Evolutionary conservation across 2,113 vertebrate genomes (phyloP).

Genomic region (Fukomys damarensis): DNA sequence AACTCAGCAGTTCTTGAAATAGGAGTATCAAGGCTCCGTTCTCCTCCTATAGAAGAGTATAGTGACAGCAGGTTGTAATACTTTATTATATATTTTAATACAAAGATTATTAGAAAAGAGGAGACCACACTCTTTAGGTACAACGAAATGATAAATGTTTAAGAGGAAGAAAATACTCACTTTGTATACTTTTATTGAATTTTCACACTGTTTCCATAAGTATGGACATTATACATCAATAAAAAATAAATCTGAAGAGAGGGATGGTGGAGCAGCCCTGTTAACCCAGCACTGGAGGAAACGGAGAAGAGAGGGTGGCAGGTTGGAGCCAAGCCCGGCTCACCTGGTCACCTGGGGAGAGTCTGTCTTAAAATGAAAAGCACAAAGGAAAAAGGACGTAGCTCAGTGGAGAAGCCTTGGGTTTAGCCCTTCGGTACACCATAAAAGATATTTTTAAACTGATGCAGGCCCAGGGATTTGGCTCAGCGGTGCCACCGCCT

Average conservation of each 20-base stretch:
- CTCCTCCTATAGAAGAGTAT: background rate
- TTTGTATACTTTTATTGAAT: no score
- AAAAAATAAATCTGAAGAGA: background rate
- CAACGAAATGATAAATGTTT: background rate
- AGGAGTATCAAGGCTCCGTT: rapidly evolving
- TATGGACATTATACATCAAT: no score
- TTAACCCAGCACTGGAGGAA: background rate
- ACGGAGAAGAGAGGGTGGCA: background rate
- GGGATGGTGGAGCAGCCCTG: background rate
- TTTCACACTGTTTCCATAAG: no score
- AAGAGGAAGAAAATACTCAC: no score
- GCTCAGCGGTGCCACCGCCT: no score
- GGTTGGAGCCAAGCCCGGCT: background rate
- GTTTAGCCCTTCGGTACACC: background rate
- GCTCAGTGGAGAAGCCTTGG: background rate
- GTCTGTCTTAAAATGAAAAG: background rate
- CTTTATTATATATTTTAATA: background rate
- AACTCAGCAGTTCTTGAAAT: background rate
- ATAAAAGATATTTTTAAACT: no score
- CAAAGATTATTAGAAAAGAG: background rate
- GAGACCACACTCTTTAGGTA: no score
- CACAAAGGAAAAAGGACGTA: background rate
- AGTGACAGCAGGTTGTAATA: background rate
- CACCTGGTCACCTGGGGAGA: no score
- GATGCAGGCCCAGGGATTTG: no score